Percentiles rank a stretch among this genome's conserved stretches.
phyloP scores from a whole-genome alignment of 2,888 invertebrate species.

The Latrodectus hesperus region DNA sequence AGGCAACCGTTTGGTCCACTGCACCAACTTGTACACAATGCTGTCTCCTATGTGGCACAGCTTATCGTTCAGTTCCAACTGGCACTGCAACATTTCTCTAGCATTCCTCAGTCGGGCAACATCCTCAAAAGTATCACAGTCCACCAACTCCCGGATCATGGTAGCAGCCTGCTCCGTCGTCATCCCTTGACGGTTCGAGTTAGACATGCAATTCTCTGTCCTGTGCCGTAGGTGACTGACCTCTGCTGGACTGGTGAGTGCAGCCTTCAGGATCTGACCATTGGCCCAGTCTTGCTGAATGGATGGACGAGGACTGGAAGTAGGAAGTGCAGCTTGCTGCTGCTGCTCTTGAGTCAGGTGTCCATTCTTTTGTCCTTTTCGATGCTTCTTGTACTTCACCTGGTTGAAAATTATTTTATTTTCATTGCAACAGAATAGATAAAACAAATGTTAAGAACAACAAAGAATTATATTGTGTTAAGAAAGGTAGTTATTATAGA shows the following conservation, averaged over 20 bases:
- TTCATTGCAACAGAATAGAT: too few species aligned
- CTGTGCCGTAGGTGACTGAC: constrained; percentile 79
- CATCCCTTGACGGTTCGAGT: constrained; percentile 82
- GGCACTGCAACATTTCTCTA: constrained; percentile 90
- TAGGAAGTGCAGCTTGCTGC: constrained; percentile 11
- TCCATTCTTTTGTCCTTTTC: constrained; percentile 79
- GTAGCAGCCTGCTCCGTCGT: constrained; percentile 88
- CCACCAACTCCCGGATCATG: constrained; percentile 94
- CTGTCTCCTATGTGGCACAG: constrained; percentile 97
- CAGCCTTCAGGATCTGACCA: constrained; percentile 94
- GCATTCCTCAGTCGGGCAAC: constrained; percentile 93
- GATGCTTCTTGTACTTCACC: constrained; percentile 98
- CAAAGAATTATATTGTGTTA: too few species aligned
- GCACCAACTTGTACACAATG: constrained; percentile 97
- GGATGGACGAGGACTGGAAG: constrained; percentile 71
- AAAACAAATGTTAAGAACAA: too few species aligned
- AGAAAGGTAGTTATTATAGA: too few species aligned
- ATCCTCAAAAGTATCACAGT: constrained; percentile 97
- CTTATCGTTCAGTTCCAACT: constrained; percentile 87
- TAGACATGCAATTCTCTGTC: constrained; percentile 90
- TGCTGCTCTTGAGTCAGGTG: constrained; percentile 52
- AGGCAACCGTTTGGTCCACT: constrained; percentile 98
- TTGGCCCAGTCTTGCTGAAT: constrained; percentile 81
- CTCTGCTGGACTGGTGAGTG: constrained; percentile 94
- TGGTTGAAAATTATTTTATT: constrained; percentile 72